Base-by-base conservation (phyloP, 64 coral and sea anemone species). In the Stichodactyla mertensii region DNA sequence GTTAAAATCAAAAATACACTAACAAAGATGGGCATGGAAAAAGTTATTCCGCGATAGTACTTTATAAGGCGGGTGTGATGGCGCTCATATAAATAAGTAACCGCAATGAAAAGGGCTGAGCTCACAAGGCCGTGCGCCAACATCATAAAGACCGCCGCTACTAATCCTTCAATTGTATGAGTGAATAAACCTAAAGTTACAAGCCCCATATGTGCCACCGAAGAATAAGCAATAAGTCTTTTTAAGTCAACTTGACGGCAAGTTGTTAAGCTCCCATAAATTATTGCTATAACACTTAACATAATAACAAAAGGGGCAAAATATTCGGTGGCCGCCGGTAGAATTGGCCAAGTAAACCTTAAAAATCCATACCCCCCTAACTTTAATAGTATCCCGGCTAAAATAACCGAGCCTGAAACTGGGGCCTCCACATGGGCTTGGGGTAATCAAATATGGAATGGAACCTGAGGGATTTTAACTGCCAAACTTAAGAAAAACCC, bases 371-470 rank as follows among this genome's bases (percentile, higher is more conserved):
- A 92, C 27, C 91, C 91, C 16, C 91, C 91, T 59, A 92, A 85
- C 64, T 92, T 92, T 92, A 92, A 85, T 88, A 92, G 52, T 79
- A 92, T 77, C 54, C 91, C 91, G 36, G 91, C 91, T 55, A 92
- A 53, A 61, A 92, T 88, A 18, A 92, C 87, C 22, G 87, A 92
- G 36, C 91, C 91, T 12, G 91, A 71, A 15, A 92, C 79, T 15
- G 91, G 91, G n/a, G 91, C 91, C 82, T 92, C 91, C 52, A 92
- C 91, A 85, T 92, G 91, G 16, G 91, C 91, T 55, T 87, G 86
- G 5, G 91, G 91, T 64, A 92, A 85, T 52, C 91, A 92, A 71
- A 92, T 92, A 92, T 92, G 90, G 52, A 92, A 92, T 16, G 90
- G 90, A 27, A 92, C 55, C 66, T 71, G 83, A 26, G 90, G 90